Evolutionary conservation across 1,140 invertebrate species (phyloP), one percentile per base, ranked within the genome.

Genomic region (Macrobrachium rosenbergii): DNA sequence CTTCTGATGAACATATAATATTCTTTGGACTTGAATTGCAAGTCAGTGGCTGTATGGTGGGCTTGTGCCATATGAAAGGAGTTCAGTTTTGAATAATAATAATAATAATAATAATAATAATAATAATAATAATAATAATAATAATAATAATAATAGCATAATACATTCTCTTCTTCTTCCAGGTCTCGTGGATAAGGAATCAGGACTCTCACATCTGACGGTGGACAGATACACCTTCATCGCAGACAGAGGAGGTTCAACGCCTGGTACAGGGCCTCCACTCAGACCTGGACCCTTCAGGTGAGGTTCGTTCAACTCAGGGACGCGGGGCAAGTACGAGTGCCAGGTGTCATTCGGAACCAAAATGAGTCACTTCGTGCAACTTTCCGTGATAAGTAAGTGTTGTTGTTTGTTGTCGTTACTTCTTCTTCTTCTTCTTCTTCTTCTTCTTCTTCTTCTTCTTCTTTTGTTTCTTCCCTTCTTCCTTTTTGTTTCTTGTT

Each of bases 201-300:
- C 94, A 95, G 90, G 97, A 98, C 93, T 95, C 96, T 89, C 96
- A 97, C 93, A 97, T 98, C 94, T 98, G 89, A 97, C 96, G 82
- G 96, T 98, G 90, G 96, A 97, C 94, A 94, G 96, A 91, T 96
- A 96, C 91, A 96, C 96, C 89, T 98, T 97, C 93, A 97, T 98
- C 91, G 96, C 96, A n/a, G 96, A 98, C 93, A 96, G n/a, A n/a
- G 97, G 91, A 94, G 97, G 90, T 97, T 97, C 90, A 95, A 96
- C 91, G 93, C 93, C 11, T 94, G 96, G 91, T 95, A 96, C 90
- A 95, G 95, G 16, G 95, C 96, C 3, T 88, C 90, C 67, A 94
- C 95, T 2, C 96, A 97, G 91, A 97, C 96, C 88, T 98, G 97
- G 97, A 97, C 96, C 14, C 93, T 98, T 76, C 95, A 97, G 90